These are phyloP conservation scores for Drosophila lacertosa DNA, from an alignment of 1,140 invertebrate genomes.

Conservation along the genomic window DNA sequence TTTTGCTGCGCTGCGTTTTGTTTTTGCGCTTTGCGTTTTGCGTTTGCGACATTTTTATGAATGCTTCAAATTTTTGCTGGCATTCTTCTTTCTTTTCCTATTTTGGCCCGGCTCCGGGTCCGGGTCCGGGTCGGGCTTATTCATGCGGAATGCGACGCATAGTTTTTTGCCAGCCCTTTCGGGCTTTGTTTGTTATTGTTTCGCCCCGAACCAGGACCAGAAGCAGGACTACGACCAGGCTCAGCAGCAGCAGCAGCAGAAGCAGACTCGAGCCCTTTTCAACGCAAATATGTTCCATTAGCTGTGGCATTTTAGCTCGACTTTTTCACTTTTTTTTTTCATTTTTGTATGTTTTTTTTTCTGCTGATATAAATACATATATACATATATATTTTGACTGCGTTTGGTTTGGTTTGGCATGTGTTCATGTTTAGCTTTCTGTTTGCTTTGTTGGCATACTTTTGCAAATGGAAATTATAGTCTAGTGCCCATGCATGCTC, in stretches of 20 bases:
- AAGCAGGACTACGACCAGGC: conserved; percentile 22
- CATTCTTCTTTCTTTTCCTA: conserved; percentile 36
- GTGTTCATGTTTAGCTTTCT: conserved; percentile 62
- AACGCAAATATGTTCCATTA: conserved; percentile 79
- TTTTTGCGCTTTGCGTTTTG: conserved; percentile 54
- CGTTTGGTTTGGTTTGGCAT: conserved; percentile 44
- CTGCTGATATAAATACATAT: conserved; percentile 17
- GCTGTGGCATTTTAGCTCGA: conserved; percentile 71
- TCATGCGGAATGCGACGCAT: conserved; percentile 74
- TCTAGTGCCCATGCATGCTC: conserved; percentile 65
- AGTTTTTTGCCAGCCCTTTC: conserved; percentile 59
- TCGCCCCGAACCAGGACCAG: conserved; percentile 32
- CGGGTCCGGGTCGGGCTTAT: conserved; percentile 48
- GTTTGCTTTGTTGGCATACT: conserved; percentile 73
- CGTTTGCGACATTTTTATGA: conserved; percentile 74
- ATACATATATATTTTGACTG: conserved; percentile 46
- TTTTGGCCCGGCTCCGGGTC: conserved; percentile 18
- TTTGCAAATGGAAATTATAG: conserved; percentile 76
- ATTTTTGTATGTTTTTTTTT: conserved; percentile 22
- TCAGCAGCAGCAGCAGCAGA: conserved; percentile 28
- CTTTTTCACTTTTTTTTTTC: conserved; percentile 51
- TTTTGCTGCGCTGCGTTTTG: conserved; percentile 55
- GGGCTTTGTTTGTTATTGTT: conserved; percentile 77
- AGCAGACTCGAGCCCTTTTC: conserved; percentile 59
- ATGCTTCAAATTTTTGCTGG: conserved; percentile 66